Evolutionary conservation across 2,888 invertebrate species (phyloP), one percentile per base, ranked within the genome.

Genomic region (Heliconius sara): DNA sequence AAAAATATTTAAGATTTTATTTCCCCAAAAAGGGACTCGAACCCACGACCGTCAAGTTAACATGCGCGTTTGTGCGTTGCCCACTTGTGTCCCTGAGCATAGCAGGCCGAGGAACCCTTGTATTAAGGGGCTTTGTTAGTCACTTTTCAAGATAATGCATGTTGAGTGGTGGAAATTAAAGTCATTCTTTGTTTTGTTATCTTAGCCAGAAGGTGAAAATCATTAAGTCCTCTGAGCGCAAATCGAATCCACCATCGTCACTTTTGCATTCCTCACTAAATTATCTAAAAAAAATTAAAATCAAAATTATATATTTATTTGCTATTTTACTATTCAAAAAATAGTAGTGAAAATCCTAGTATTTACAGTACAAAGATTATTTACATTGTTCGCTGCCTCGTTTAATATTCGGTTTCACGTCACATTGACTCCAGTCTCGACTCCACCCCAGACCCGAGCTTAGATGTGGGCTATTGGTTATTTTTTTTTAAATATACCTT

Each of bases 371-470:
- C 13, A 57, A n/a, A 72, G 27, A 72, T 72, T 72, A 57, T 72
- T 74, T 70, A 47, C 57, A 39, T 30, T 70, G 16, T 71, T 76
- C 65, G 25, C n/a, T 25, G 65, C 47, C 47, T 79, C 79, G 57
- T 79, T 75, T 70, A 70, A 47, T 76, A 76, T 79, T 79, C 79
- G 76, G 75, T 79, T 79, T 76, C 65, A 79, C 79, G 76, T 52
- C 63, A 27, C 79, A 79, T 76, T 65, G 76, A 79, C 39, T 76
- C 65, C 39, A 66, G 65, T 66, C 65, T 66, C 22, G 63, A n/a
- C 63, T 63, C 27, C 6, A 52, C 19, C 19, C 19, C 12, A 43
- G 43, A 43, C 43, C 27, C 27, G 3, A 39, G 43, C 6, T 63
- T 25, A 74, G 74, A 65, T 74, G 27, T 10, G n/a, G 22, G 30